Percentiles rank a stretch among this genome's conserved stretches.
These are phyloP conservation scores for Chrysomela aeneicollis DNA, from an alignment of 2,888 invertebrate genomes.

Conservation along the genomic window DNA sequence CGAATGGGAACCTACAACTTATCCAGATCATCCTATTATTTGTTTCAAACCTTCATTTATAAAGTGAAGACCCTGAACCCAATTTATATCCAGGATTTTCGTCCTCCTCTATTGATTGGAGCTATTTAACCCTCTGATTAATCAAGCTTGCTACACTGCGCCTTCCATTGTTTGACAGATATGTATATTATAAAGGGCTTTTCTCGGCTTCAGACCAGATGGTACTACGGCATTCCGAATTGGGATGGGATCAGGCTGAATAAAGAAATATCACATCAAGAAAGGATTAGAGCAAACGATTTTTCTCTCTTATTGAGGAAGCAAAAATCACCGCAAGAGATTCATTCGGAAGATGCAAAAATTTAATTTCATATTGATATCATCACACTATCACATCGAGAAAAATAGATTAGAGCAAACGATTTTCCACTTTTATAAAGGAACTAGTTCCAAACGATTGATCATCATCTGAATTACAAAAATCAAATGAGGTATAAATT, in stretches of 20 bases:
- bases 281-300: not conserved
- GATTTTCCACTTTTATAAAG: too few relatives aligned
- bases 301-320: not conserved
- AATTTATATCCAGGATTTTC: slow-evolving; percentile 27
- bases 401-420: too few relatives aligned
- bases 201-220: slow-evolving; percentile 29
- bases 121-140: slow-evolving; percentile 37
- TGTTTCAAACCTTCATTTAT: slow-evolving; percentile 30
- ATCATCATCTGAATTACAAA: too few relatives aligned
- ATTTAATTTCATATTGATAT: too few relatives aligned
- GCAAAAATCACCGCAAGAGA: too few relatives aligned
- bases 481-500: too few relatives aligned
- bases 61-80: slow-evolving; percentile 27
- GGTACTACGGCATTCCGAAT: slow-evolving; percentile 22
- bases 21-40: slow-evolving; percentile 32
- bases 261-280: not conserved
- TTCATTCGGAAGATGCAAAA: too few relatives aligned
- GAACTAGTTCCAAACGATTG: too few relatives aligned
- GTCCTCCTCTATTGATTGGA: slow-evolving; percentile 32
- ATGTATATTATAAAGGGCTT: slow-evolving; percentile 53
- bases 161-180: slow-evolving; percentile 56
- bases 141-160: slow-evolving; percentile 29
- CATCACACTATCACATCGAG: too few relatives aligned
- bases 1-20: slow-evolving; percentile 31
- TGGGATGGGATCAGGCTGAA: not conserved